These are phyloP conservation scores for Drosophila tripunctata DNA, from an alignment of 2,888 invertebrate species.

Conservation along the genomic window DNA sequence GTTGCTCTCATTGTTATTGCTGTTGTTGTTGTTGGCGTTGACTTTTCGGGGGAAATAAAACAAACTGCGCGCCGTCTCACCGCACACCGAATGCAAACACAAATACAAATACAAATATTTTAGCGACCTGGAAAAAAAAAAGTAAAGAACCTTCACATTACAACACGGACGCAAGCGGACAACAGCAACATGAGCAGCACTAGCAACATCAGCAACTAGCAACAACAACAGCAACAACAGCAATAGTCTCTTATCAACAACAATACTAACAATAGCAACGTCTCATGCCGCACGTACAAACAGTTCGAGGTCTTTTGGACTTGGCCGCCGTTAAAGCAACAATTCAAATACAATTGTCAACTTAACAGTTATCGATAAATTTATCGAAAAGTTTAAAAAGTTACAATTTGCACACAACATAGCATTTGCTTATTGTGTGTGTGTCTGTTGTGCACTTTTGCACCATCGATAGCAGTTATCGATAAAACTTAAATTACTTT, in stretches of 20 bases:
- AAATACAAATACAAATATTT: constrained; percentile 70
- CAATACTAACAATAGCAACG: constrained; percentile 42
- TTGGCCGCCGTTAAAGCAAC: constrained; percentile 27
- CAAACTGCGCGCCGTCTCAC: constrained; percentile 35
- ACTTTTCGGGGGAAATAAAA: constrained; percentile 64
- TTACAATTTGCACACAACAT: too few species aligned
- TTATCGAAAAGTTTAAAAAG: background rate
- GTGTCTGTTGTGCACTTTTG: too few species aligned
- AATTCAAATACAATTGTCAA: background rate
- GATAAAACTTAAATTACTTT: too few species aligned
- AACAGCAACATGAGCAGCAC: constrained; percentile 29
- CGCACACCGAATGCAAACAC: constrained; percentile 50
- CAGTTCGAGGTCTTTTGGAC: constrained; percentile 38
- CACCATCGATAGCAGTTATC: too few species aligned
- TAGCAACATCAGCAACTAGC: constrained; percentile 23
- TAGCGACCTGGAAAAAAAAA: constrained; percentile 57
- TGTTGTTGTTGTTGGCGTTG: constrained; percentile 36
- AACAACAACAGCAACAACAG: constrained; percentile 28
- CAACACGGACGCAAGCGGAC: constrained; percentile 47
- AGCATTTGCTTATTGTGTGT: too few species aligned
- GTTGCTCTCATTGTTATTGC: constrained; percentile 2
- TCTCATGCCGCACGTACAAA: constrained; percentile 46
- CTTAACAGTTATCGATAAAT: constrained; percentile 1
- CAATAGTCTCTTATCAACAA: constrained; percentile 51
- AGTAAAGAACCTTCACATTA: constrained; percentile 39